Percentiles rank a stretch among this genome's conserved stretches.
phyloP scores from a whole-genome alignment of 2,797 vertebrate species.

The Oryzias dopingdopingensis region DNA sequence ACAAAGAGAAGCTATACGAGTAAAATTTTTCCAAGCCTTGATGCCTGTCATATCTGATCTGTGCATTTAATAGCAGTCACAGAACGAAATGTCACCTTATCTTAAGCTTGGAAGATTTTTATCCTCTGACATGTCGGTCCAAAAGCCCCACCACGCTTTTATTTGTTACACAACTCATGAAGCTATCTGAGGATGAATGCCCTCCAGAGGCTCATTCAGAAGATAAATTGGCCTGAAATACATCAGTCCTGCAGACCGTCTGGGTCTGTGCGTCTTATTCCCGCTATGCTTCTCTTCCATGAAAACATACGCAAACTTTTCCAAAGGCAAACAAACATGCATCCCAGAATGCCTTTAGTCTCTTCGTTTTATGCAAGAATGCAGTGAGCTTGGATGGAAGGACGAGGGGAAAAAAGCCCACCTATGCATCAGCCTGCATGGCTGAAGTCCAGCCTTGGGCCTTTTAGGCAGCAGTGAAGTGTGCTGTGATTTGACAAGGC shows the following conservation, averaged over 20 bases:
- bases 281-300: constrained; percentile 10
- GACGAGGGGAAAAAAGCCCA: constrained; percentile 37
- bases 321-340: constrained; percentile 24
- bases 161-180: constrained; percentile 42
- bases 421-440: constrained; percentile 57
- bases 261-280: constrained; percentile 28
- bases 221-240: constrained; percentile 62
- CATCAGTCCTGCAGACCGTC: constrained; percentile 54
- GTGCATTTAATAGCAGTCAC: not conserved
- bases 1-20: not conserved
- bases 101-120: constrained; percentile 10
- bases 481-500: constrained; percentile 77
- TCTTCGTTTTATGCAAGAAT: constrained; percentile 38
- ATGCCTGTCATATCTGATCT: constrained; percentile 6
- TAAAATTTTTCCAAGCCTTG: constrained; percentile 4
- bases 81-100: constrained; percentile 1
- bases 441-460: constrained; percentile 60
- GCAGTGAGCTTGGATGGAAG: constrained; percentile 35
- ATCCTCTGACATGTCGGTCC: constrained; percentile 11
- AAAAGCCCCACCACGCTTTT: constrained; percentile 32
- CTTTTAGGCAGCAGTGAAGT: constrained; percentile 64
- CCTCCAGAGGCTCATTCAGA: constrained; percentile 57
- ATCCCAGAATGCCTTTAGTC: constrained; percentile 33
- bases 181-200: constrained; percentile 43
- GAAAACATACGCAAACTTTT: constrained; percentile 16